Evolutionary conservation across 2,888 invertebrate species (phyloP).

Genomic region (Brachynemurus nebulosus): DNA sequence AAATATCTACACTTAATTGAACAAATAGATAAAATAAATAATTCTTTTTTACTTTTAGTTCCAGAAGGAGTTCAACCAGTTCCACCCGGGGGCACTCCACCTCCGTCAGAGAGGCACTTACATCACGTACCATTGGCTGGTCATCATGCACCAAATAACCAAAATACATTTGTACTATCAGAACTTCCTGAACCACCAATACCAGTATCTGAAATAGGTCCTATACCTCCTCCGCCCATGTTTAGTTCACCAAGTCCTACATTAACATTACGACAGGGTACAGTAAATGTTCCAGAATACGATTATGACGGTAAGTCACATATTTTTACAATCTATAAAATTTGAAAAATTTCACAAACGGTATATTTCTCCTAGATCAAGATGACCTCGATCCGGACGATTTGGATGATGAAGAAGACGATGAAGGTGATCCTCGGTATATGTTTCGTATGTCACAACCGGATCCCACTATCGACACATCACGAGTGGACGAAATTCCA

Average conservation of each 20-base stretch:
- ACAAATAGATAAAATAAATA: background rate
- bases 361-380: slow-evolving; percentile 27
- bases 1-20: background rate
- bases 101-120: slow-evolving; percentile 28
- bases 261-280: slow-evolving; percentile 37
- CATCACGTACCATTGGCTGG: slow-evolving; percentile 11
- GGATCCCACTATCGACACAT: slow-evolving; percentile 61
- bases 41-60: slow-evolving; percentile 1
- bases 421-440: slow-evolving; percentile 33
- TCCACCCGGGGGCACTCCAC: slow-evolving; percentile 31
- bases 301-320: slow-evolving; percentile 46
- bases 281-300: slow-evolving; percentile 35
- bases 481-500: slow-evolving; percentile 79
- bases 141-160: slow-evolving; percentile 15
- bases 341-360: no score
- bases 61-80: slow-evolving; percentile 40
- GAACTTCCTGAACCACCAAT: slow-evolving; percentile 87
- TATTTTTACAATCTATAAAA: background rate
- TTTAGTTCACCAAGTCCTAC: slow-evolving; percentile 79
- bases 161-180: slow-evolving; percentile 50
- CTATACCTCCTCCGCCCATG: slow-evolving; percentile 90
- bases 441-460: slow-evolving; percentile 43
- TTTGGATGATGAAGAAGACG: slow-evolving; percentile 48
- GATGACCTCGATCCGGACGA: slow-evolving; percentile 47
- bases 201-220: slow-evolving; percentile 83